phyloP scores from a whole-genome alignment of 2,888 invertebrate species.

The Lacanobia wlatinum region DNA sequence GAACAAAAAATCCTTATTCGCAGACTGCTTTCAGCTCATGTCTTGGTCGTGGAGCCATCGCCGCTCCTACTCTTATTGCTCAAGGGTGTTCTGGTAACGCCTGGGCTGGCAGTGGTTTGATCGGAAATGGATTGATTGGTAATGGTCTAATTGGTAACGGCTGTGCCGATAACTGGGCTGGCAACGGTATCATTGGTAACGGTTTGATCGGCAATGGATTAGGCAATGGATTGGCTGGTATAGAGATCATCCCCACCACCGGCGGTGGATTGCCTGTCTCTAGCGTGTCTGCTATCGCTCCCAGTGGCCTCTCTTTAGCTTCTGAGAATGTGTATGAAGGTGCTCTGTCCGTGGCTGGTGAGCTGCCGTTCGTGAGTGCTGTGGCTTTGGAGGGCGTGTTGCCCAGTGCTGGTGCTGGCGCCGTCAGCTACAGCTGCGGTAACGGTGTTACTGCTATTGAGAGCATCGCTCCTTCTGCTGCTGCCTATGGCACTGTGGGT shows the following conservation, averaged over 20 bases:
- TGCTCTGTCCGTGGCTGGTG: slow-evolving; percentile 51
- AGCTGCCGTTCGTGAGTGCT: slow-evolving; percentile 49
- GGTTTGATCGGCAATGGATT: slow-evolving; percentile 9
- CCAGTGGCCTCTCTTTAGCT: no score
- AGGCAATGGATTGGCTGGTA: slow-evolving; percentile 2
- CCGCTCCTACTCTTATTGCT: neutral
- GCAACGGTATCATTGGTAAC: slow-evolving; percentile 1
- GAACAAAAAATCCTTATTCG: neutral
- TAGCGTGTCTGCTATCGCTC: slow-evolving; percentile 2
- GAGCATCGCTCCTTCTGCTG: no score
- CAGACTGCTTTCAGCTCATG: slow-evolving; percentile 9
- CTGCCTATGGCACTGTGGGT: no score
- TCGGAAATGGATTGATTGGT: neutral
- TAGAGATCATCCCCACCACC: slow-evolving; percentile 24
- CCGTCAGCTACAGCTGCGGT: no score
- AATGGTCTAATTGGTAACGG: neutral
- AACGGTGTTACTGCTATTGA: no score
- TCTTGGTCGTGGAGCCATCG: slow-evolving; percentile 1
- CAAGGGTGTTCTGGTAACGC: neutral
- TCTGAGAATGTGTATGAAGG: slow-evolving; percentile 62
- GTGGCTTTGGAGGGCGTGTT: slow-evolving; percentile 44
- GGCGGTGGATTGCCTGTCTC: slow-evolving; percentile 25
- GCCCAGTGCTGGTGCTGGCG: no score
- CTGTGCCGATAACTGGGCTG: no score
- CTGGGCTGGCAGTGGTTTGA: neutral